These are phyloP conservation scores for Notarius quadriscutis DNA, from an alignment of 2,113 vertebrate species.

Conservation along the genomic window DNA sequence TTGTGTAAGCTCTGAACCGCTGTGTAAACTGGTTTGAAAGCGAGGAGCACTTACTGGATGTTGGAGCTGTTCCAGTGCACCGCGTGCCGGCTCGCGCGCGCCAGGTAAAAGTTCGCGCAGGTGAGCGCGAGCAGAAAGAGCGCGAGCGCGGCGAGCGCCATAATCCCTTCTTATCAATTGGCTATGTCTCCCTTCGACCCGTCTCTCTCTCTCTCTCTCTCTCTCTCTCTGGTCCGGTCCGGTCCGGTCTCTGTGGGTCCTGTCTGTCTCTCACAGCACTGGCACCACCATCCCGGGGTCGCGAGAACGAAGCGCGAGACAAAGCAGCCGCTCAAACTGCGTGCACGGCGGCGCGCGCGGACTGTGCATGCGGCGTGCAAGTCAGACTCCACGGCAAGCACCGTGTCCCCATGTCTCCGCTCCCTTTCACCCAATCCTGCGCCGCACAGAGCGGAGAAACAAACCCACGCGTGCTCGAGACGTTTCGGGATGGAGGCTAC, in stretches of 20 bases:
- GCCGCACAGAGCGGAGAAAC: background rate
- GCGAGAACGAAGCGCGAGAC: constrained; percentile 29
- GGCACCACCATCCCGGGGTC: constrained; percentile 66
- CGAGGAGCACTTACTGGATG: constrained; percentile 80
- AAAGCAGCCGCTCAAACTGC: constrained; percentile 25
- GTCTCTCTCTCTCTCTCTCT: constrained; percentile 4
- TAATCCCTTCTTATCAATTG: constrained; percentile 63
- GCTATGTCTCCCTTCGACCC: constrained; percentile 53
- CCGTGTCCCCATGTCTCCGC: constrained; percentile 43
- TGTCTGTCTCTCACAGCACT: constrained; percentile 65
- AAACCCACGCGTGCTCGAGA: background rate
- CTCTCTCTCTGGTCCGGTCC: background rate
- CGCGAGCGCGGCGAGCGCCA: constrained; percentile 73
- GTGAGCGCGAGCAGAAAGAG: constrained; percentile 76
- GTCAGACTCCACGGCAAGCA: constrained; percentile 62
- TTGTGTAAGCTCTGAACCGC: background rate
- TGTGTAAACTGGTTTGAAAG: background rate
- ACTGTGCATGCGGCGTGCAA: constrained; percentile 54
- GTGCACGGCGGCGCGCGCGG: constrained; percentile 13
- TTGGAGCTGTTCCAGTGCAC: constrained; percentile 97
- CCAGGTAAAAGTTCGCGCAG: constrained; percentile 73
- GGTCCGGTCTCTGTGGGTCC: constrained; percentile 39
- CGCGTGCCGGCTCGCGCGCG: constrained; percentile 83
- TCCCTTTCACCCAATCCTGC: background rate
- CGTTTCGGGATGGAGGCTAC: background rate